A percentile compares a stretch with the other conserved stretches of the same genome.
Evolutionary conservation across 2,113 vertebrate genomes (phyloP).

Genomic region (Centropus bengalensis): DNA sequence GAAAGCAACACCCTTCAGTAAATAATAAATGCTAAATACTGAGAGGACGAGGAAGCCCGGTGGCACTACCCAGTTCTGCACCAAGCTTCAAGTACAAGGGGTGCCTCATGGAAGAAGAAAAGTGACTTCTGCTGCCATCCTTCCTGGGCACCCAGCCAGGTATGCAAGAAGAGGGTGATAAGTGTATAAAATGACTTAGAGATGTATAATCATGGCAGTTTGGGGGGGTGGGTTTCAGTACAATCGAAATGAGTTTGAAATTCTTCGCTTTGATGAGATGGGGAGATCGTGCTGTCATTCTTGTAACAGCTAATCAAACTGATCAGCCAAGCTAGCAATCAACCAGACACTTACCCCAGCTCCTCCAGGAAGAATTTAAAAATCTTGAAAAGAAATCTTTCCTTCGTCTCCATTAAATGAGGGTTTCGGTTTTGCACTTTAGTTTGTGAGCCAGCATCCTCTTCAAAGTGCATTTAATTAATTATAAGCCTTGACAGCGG

Average conservation of each 20-base stretch:
- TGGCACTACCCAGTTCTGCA: not conserved
- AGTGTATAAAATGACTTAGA: constrained; percentile 23
- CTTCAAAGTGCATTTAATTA: not conserved
- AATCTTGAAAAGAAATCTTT: constrained; percentile 29
- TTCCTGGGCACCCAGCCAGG: constrained; percentile 35
- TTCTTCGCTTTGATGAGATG: constrained; percentile 22
- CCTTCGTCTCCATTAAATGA: not conserved
- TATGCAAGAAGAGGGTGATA: constrained; percentile 4
- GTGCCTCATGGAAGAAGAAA: not conserved
- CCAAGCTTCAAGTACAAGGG: not conserved
- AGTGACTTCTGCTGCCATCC: not conserved
- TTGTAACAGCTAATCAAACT: constrained; percentile 51
- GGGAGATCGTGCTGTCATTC: constrained; percentile 55
- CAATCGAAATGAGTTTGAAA: constrained; percentile 47
- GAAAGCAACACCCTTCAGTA: not conserved
- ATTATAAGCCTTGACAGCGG: not conserved
- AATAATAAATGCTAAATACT: not conserved
- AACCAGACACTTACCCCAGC: constrained; percentile 36
- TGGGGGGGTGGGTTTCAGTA: constrained; percentile 24
- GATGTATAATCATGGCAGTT: constrained; percentile 17
- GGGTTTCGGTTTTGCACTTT: not conserved
- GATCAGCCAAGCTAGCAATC: constrained; percentile 58
- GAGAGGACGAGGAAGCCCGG: rapidly evolving
- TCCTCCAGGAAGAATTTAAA: constrained; percentile 8
- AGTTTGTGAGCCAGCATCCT: not conserved